Conservation (phyloP, 2,113 vertebrate genomes). For the Chamaea fasciata region DNA sequence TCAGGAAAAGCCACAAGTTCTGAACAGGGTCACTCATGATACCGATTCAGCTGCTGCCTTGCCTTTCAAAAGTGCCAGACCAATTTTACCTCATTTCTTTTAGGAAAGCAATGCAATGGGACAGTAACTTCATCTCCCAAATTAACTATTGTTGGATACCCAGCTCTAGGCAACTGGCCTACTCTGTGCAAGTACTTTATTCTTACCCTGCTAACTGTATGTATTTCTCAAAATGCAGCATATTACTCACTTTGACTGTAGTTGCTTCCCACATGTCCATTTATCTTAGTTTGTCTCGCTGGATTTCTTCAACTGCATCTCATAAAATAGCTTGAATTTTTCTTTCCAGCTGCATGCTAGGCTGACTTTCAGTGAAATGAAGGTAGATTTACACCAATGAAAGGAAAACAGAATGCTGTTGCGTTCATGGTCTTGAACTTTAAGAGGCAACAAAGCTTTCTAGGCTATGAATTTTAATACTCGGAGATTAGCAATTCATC, state of each 20-base stretch:
- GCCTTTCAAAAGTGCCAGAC: conserved; percentile 22
- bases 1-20: neutral
- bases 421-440: neutral
- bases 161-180: neutral
- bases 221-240: neutral
- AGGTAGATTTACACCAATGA: neutral
- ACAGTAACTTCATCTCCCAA: conserved; percentile 3
- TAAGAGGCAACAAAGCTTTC: neutral
- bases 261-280: neutral
- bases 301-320: neutral
- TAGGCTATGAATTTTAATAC: neutral
- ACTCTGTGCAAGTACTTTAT: neutral
- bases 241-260: neutral
- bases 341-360: neutral
- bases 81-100: conserved; percentile 60
- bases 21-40: neutral
- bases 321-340: neutral
- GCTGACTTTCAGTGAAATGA: neutral
- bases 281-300: neutral
- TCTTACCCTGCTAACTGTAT: neutral
- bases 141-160: neutral
- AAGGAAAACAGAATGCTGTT: neutral
- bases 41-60: neutral
- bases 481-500: neutral
- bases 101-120: conserved; percentile 13